phyloP scores from a whole-genome alignment of 2,888 invertebrate genomes.

The Xestoiulus laeticollis region DNA sequence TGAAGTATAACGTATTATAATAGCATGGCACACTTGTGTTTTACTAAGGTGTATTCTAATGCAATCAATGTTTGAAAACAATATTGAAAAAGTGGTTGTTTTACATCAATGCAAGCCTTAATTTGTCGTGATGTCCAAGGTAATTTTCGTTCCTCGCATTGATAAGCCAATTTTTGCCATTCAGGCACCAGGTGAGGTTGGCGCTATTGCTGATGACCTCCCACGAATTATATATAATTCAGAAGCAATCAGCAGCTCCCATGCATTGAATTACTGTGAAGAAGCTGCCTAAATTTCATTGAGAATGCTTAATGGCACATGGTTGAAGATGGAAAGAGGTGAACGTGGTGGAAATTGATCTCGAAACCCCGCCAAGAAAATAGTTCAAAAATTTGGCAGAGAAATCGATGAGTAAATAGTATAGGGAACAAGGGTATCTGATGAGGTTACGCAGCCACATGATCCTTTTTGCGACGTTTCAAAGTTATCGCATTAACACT shows the following conservation, averaged over 20 bases:
- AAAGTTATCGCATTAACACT: neutral
- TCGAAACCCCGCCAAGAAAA: neutral
- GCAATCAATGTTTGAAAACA: no score
- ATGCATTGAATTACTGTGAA: neutral
- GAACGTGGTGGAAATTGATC: neutral
- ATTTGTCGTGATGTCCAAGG: no score
- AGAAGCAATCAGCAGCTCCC: neutral
- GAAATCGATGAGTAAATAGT: slow-evolving; percentile 4
- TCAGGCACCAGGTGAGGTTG: no score
- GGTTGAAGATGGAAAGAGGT: neutral
- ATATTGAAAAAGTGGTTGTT: no score
- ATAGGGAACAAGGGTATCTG: neutral
- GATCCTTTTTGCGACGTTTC: neutral
- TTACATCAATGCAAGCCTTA: no score
- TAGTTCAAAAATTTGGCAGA: neutral
- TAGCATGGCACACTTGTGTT: no score
- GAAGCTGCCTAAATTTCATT: neutral
- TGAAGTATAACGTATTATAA: no score
- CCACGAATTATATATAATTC: neutral
- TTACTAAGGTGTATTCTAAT: no score
- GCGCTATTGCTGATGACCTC: no score
- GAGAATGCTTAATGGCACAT: neutral
- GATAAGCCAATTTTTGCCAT: no score
- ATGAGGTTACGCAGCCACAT: neutral
- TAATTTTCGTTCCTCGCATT: no score